Evolutionary conservation across 2,888 invertebrate genomes (phyloP).

Genomic region (Volucella inanis): DNA sequence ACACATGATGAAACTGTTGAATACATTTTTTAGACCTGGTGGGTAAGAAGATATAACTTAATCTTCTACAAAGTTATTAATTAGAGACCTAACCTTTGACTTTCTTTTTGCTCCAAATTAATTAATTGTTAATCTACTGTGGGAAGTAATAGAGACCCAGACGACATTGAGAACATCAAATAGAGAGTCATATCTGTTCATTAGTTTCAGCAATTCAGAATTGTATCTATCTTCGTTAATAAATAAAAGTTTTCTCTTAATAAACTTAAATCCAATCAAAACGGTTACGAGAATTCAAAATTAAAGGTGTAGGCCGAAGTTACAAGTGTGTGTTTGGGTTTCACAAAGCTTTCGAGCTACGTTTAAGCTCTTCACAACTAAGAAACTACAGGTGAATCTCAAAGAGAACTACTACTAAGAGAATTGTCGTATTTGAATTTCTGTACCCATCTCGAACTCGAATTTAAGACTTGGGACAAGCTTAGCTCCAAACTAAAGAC

Average conservation of each 20-base stretch:
- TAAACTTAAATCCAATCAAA: constrained; percentile 13
- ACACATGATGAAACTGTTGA: no score
- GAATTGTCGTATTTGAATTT: constrained; percentile 6
- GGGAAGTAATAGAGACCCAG: no score
- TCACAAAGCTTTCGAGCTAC: constrained; percentile 51
- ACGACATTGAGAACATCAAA: no score
- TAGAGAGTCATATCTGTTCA: no score
- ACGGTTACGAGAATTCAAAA: constrained; percentile 34
- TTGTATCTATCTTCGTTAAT: no score
- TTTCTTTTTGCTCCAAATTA: no score
- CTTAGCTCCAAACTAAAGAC: constrained; percentile 21
- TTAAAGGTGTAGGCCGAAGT: constrained; percentile 9
- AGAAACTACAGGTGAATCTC: constrained; percentile 44
- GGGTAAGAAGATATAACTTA: no score
- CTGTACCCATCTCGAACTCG: constrained; percentile 44
- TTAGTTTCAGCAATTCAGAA: no score
- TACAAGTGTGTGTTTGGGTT: constrained; percentile 13
- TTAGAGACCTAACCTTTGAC: no score
- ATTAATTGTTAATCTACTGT: no score
- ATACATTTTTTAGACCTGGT: no score
- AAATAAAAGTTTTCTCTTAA: constrained; percentile 7
- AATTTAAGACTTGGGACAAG: constrained; percentile 8
- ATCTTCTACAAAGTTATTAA: no score
- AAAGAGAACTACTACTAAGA: constrained; percentile 58
- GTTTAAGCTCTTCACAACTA: constrained; percentile 54